phyloP scores from a whole-genome alignment of 2,797 vertebrate species.

The Sebastes hubbsi region DNA sequence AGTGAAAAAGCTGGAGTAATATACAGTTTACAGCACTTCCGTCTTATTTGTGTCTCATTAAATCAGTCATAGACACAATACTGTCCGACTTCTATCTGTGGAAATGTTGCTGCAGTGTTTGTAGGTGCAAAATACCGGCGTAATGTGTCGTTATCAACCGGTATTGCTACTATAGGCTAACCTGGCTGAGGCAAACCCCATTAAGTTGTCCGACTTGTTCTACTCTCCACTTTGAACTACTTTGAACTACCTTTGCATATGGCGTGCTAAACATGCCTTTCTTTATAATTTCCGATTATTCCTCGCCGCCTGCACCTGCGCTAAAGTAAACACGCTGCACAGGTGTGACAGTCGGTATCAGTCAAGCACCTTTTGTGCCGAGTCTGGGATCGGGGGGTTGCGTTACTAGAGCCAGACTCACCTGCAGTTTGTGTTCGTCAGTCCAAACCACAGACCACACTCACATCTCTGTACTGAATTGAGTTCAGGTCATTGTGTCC shows the following conservation, averaged over 20 bases:
- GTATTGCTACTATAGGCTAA: no score
- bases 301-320: constrained; percentile 2
- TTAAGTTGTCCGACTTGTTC: no score
- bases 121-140: no score
- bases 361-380: background rate
- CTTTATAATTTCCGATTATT: background rate
- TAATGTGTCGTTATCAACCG: no score
- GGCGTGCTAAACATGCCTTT: background rate
- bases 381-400: background rate
- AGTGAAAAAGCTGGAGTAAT: no score
- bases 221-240: background rate
- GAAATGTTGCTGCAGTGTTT: no score
- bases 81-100: no score
- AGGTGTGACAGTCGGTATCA: background rate
- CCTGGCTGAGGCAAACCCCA: no score
- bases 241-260: background rate
- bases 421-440: constrained; percentile 40
- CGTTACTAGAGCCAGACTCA: constrained; percentile 1
- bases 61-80: no score
- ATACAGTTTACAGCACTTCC: no score
- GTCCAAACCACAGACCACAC: constrained; percentile 21
- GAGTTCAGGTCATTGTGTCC: background rate
- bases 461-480: constrained; percentile 1
- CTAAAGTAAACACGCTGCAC: constrained; percentile 10
- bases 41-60: no score